Conservation (phyloP, 2,113 vertebrate genomes). For the Heteronetta atricapilla region DNA sequence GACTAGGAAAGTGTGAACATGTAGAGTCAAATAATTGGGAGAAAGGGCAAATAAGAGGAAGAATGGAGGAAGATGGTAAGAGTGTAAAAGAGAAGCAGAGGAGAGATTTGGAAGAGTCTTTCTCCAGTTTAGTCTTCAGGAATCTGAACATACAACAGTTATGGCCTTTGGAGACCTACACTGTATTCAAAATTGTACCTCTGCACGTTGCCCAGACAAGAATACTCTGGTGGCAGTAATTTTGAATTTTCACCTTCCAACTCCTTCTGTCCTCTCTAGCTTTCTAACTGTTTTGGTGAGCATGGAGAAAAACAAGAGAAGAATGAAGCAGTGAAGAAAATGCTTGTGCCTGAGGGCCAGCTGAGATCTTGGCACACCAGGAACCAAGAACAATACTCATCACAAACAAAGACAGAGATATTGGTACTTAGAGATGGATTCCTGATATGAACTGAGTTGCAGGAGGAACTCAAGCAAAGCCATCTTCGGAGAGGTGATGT, state of each 20-base stretch:
- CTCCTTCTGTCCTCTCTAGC: not conserved
- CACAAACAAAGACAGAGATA: not conserved
- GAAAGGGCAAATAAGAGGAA: not conserved
- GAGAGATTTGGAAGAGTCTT: not conserved
- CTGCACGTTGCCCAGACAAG: not conserved
- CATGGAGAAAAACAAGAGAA: not conserved
- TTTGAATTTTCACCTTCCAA: not conserved
- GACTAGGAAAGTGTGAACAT: not conserved
- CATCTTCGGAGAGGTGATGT: not conserved
- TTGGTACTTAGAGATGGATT: not conserved
- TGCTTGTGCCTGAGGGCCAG: not conserved
- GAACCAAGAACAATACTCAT: not conserved
- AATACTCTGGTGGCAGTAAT: not conserved
- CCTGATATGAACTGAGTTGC: rapidly evolving
- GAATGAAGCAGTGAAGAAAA: not conserved
- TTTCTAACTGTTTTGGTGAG: not conserved
- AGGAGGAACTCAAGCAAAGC: not conserved
- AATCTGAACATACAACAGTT: not conserved
- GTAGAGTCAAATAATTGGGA: not conserved
- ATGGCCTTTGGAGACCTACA: not conserved
- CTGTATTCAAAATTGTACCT: not conserved
- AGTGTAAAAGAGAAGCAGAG: rapidly evolving
- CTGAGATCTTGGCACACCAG: rapidly evolving
- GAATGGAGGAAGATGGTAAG: not conserved
- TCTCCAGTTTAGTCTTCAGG: not conserved